phyloP scores from a whole-genome alignment of 2,888 invertebrate genomes.

The Luffia ferchaultella region DNA sequence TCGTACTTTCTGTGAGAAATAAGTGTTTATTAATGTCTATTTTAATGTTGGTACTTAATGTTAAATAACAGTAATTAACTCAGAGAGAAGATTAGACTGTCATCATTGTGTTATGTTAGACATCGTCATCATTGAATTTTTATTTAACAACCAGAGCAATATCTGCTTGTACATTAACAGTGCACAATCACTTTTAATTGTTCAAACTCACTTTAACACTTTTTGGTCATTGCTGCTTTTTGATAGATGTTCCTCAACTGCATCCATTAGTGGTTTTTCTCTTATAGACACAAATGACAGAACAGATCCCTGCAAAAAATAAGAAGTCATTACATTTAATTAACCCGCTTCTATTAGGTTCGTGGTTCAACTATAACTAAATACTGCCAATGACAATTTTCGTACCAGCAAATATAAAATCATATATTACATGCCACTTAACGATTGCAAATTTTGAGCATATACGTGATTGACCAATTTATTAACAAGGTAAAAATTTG shows the following conservation, averaged over 20 bases:
- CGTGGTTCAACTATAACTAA: background rate
- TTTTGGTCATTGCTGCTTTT: slow-evolving; percentile 70
- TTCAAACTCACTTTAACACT: slow-evolving; percentile 70
- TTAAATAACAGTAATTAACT: too few relatives aligned
- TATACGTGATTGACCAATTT: too few relatives aligned
- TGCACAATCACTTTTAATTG: background rate
- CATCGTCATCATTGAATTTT: slow-evolving; percentile 14
- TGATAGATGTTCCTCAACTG: slow-evolving; percentile 78
- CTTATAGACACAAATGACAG: slow-evolving; percentile 87
- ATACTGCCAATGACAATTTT: too few relatives aligned
- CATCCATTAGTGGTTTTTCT: slow-evolving; percentile 76
- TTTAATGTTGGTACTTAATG: too few relatives aligned
- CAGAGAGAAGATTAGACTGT: slow-evolving; percentile 53
- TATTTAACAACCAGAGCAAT: background rate
- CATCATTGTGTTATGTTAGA: slow-evolving; percentile 11
- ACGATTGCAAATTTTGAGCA: too few relatives aligned
- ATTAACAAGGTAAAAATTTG: too few relatives aligned
- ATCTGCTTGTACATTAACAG: background rate
- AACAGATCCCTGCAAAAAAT: slow-evolving; percentile 73
- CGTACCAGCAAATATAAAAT: too few relatives aligned
- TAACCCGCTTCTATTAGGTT: background rate
- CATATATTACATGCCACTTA: too few relatives aligned
- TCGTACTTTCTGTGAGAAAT: slow-evolving; percentile 79
- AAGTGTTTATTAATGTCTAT: too few relatives aligned
- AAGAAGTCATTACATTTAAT: too few relatives aligned